These are phyloP conservation scores for Lemur catta DNA, from an alignment of 2,797 vertebrate species.

Conservation along the genomic window DNA sequence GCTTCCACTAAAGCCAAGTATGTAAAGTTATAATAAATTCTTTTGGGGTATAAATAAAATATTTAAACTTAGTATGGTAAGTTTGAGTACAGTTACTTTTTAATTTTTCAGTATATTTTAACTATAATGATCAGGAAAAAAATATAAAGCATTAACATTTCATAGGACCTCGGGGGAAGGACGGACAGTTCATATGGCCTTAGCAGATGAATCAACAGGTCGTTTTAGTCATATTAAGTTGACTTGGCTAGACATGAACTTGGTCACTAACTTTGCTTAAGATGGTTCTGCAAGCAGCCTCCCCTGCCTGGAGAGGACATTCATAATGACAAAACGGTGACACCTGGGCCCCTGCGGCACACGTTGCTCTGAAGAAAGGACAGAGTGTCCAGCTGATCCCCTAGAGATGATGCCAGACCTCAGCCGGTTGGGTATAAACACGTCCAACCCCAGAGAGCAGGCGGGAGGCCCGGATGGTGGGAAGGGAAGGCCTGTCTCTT, in stretches of 20 bases:
- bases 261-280: background rate
- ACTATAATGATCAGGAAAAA: background rate
- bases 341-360: background rate
- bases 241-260: background rate
- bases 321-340: background rate
- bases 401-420: too few relatives aligned
- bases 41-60: background rate
- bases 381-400: background rate
- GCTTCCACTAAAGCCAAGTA: background rate
- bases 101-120: background rate
- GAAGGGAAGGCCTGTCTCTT: background rate
- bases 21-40: background rate
- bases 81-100: background rate
- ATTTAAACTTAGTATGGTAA: background rate
- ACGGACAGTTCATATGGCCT: too few relatives aligned
- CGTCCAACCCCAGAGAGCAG: background rate
- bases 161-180: background rate
- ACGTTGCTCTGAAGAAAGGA: background rate
- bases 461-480: fast-evolving
- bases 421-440: background rate
- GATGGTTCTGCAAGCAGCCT: background rate
- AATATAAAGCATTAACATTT: background rate
- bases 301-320: background rate
- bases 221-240: background rate
- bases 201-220: too few relatives aligned